These are phyloP conservation scores for Dicaeum eximium DNA, from an alignment of 2,113 vertebrate genomes.

Conservation along the genomic window DNA sequence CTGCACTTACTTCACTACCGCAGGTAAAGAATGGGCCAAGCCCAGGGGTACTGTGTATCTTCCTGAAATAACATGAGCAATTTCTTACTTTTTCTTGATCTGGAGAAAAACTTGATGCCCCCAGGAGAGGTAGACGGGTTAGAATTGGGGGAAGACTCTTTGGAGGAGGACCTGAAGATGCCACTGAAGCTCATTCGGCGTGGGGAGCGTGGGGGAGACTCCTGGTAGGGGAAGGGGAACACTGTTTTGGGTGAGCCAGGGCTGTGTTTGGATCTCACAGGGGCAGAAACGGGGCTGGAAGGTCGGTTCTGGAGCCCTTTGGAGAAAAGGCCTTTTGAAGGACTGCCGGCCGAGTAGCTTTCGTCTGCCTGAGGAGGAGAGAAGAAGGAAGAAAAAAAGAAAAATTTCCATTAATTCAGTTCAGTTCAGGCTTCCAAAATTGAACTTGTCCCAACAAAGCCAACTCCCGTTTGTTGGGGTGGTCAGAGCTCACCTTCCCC, in stretches of 20 bases:
- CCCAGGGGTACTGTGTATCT: constrained; percentile 57
- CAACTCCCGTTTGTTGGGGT: neutral
- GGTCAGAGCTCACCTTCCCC: neutral
- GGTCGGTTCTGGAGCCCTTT: constrained; percentile 77
- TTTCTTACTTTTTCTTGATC: constrained; percentile 88
- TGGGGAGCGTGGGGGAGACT: constrained; percentile 84
- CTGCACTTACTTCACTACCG: constrained; percentile 61
- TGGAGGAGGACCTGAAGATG: constrained; percentile 89
- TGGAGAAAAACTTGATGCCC: constrained; percentile 87
- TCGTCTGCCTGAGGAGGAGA: constrained; percentile 76
- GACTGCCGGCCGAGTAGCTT: constrained; percentile 73
- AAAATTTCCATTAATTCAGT: neutral
- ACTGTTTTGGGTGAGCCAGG: constrained; percentile 82
- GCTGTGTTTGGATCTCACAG: constrained; percentile 78
- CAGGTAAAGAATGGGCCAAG: constrained; percentile 48
- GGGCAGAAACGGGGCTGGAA: constrained; percentile 86
- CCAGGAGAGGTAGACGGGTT: constrained; percentile 83
- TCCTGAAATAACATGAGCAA: constrained; percentile 61
- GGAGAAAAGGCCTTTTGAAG: constrained; percentile 85
- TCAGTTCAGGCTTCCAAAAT: neutral
- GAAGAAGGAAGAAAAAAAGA: neutral
- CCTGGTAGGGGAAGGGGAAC: constrained; percentile 86
- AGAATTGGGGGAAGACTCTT: constrained; percentile 80
- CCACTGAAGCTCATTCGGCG: constrained; percentile 92
- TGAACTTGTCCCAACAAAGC: neutral